Evolutionary conservation across 2,113 vertebrate species (phyloP).

Genomic region (Nothoprocta perdicaria): DNA sequence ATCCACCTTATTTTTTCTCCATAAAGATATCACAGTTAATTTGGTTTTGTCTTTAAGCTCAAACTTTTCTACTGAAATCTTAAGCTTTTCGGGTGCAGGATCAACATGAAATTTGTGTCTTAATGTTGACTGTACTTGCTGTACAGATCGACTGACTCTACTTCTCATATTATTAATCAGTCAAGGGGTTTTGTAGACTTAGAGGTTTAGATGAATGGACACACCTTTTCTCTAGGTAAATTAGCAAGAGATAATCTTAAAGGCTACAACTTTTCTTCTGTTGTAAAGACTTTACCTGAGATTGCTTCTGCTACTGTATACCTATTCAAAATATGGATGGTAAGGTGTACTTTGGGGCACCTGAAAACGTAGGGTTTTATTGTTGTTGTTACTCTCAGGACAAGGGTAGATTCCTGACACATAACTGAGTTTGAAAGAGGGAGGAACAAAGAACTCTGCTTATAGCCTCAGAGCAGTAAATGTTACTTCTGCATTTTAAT

Average conservation of each 20-base stretch:
- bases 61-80: not conserved
- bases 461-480: not conserved
- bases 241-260: not conserved
- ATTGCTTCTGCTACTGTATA: not conserved
- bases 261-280: not conserved
- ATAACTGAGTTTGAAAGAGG: not conserved
- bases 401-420: not conserved
- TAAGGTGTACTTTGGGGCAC: not conserved
- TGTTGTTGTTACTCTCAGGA: not conserved
- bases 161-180: not conserved
- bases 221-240: not conserved
- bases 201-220: not conserved
- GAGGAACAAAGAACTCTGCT: not conserved
- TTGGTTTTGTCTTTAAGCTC: not conserved
- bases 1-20: not conserved
- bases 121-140: not conserved
- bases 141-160: not conserved
- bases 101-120: not conserved
- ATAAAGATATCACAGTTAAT: fast-evolving
- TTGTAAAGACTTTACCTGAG: not conserved
- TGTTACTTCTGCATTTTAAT: not conserved
- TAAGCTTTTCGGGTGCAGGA: not conserved
- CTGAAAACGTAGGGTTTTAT: not conserved
- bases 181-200: not conserved
- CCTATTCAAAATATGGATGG: not conserved